These are phyloP conservation scores for Nemapogon koenigi DNA, from an alignment of 2,888 invertebrate species.

Conservation along the genomic window DNA sequence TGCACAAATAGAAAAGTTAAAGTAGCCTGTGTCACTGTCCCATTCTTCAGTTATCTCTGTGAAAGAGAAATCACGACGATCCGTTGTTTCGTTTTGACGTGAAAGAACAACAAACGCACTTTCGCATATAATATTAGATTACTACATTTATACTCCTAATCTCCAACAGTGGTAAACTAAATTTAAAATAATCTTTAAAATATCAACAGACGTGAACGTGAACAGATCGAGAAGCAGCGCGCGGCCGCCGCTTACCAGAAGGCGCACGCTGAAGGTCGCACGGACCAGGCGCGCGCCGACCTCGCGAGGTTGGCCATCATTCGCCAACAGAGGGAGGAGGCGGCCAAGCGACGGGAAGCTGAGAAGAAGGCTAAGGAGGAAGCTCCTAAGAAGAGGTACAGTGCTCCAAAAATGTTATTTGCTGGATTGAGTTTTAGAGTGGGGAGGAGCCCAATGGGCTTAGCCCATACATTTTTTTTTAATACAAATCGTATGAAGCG, in stretches of 20 bases:
- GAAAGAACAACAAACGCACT: not conserved
- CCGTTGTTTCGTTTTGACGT: not conserved
- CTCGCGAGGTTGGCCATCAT: constrained; percentile 93
- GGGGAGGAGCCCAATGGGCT: no score
- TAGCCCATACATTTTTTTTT: no score
- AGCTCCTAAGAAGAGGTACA: constrained; percentile 34
- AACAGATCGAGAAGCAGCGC: constrained; percentile 90
- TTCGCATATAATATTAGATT: not conserved
- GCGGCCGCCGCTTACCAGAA: constrained; percentile 91
- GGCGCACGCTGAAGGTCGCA: constrained; percentile 93
- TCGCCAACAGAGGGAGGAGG: constrained; percentile 93
- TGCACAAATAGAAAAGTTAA: no score
- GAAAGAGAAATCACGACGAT: no score
- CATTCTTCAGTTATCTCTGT: no score
- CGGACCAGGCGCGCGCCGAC: constrained; percentile 94
- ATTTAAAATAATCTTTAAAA: not conserved
- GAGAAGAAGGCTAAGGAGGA: constrained; percentile 75
- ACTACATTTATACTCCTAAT: not conserved
- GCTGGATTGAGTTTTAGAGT: no score
- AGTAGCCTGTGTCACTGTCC: no score
- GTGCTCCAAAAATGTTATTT: no score
- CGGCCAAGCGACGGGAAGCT: constrained; percentile 87
- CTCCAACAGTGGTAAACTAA: not conserved
- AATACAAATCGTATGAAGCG: no score
- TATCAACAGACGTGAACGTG: constrained; percentile 70